Percentiles rank a stretch among this genome's conserved stretches.
Conservation (phyloP, 2,888 invertebrate genomes). For the Elysia crispata region DNA sequence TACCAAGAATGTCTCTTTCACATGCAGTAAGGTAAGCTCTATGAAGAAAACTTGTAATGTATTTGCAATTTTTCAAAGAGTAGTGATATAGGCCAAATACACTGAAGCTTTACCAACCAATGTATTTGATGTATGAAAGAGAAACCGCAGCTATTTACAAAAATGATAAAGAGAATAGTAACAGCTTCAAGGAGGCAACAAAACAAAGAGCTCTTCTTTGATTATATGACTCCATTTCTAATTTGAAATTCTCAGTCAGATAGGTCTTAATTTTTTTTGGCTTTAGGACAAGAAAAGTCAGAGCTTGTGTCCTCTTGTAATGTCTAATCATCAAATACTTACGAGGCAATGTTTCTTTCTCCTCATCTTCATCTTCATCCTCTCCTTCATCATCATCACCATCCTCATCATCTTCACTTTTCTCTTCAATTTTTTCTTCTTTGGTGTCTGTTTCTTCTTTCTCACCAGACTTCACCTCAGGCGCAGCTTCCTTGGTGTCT, state of each 20-base stretch:
- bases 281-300: background rate
- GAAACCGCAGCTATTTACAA: too few species aligned
- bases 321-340: too few species aligned
- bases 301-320: background rate
- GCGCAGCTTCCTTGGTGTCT: constrained; percentile 3
- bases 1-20: too few species aligned
- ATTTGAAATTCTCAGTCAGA: background rate
- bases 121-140: too few species aligned
- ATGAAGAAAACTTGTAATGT: too few species aligned
- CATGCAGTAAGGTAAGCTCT: too few species aligned
- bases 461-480: constrained; percentile 45
- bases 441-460: constrained; percentile 31
- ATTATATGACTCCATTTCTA: background rate
- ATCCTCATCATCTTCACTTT: constrained; percentile 15
- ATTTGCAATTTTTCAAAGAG: too few species aligned
- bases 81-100: too few species aligned
- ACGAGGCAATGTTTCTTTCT: constrained; percentile 59
- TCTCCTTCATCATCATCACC: constrained; percentile 38
- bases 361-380: constrained; percentile 55
- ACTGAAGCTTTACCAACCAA: too few species aligned
- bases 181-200: background rate
- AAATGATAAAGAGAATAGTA: background rate
- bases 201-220: background rate
- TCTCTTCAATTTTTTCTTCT: constrained; percentile 42
- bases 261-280: background rate